Evolutionary conservation across 1,140 invertebrate species (phyloP).

Genomic region (Procambarus clarkii): DNA sequence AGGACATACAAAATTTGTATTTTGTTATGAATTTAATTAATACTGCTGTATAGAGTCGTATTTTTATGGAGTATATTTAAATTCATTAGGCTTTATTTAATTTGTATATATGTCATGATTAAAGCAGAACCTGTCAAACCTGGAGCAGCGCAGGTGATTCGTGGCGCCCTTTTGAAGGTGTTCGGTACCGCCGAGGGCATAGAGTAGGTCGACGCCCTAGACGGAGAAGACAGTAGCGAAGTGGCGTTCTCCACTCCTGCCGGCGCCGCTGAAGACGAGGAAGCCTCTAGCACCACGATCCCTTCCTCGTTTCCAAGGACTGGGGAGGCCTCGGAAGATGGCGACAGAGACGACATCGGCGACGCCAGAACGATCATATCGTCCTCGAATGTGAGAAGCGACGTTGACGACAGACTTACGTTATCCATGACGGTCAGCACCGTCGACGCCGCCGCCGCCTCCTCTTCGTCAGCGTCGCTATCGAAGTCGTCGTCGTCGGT

Average conservation of each 20-base stretch:
- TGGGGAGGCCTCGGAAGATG: neutral
- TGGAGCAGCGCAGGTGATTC: constrained; percentile 50
- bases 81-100: neutral
- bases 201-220: neutral
- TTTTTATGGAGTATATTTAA: too few relatives aligned
- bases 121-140: neutral
- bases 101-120: neutral
- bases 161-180: neutral
- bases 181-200: neutral
- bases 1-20: too few relatives aligned
- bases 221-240: neutral
- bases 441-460: neutral
- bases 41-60: too few relatives aligned
- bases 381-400: constrained; percentile 14
- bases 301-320: neutral
- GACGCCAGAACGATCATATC: neutral
- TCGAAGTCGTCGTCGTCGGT: neutral
- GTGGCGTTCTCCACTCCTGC: neutral
- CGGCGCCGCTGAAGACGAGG: neutral
- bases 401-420: neutral
- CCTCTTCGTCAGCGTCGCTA: neutral
- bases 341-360: neutral
- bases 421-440: neutral
- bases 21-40: too few relatives aligned
- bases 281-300: neutral